Base-by-base conservation (phyloP, 2,113 vertebrate genomes). In the Lontra canadensis region DNA sequence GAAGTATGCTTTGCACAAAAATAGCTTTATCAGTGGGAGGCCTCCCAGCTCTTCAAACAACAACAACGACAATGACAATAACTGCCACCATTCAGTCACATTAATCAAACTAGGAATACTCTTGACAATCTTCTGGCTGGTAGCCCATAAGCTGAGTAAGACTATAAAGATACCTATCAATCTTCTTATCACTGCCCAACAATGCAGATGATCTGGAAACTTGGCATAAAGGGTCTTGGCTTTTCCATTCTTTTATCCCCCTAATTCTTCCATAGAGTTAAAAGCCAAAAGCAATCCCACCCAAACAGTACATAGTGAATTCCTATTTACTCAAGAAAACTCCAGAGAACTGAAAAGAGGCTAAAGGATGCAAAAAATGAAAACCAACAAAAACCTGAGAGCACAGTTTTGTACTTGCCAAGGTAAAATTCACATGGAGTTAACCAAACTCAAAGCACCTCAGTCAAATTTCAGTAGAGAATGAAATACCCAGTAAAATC, bases 271-370 rank as follows among this genome's bases (percentile, higher is more conserved):
- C 52, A n/a, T 6, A 91, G 23, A 92, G 39, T 87, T 90, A 95
- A 86, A 79, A 96, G 74, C 18, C 90, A 92, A 95, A 97, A 92
- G 57, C 34, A 96, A 90, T 44, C 36, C 76, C 78, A 94, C 86
- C 67, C 31, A 81, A 55, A 49, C 0, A 63, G 26, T 55, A n/a
- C 36, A 44, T 57, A 34, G 79, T 76, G 31, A 87, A 94, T 90
- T 93, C 57, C 83, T 96, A 52, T 78, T 92, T 89, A 83, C 67
- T 93, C 55, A 96, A 92, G 83, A 92, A 73, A 83, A 55, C 7
- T 91, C 59, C 26, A 63, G 63, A 90, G 39, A 94, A 31, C 15
- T 82, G 17, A 90, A 73, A 29, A 49, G 61, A 90, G 8, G 52
- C 23, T 74, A 87, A 95, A 65, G 26, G 11, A 52, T 36, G 18